Evolutionary conservation across 2,888 invertebrate genomes (phyloP).

Genomic region (Epirrhoe alternata): DNA sequence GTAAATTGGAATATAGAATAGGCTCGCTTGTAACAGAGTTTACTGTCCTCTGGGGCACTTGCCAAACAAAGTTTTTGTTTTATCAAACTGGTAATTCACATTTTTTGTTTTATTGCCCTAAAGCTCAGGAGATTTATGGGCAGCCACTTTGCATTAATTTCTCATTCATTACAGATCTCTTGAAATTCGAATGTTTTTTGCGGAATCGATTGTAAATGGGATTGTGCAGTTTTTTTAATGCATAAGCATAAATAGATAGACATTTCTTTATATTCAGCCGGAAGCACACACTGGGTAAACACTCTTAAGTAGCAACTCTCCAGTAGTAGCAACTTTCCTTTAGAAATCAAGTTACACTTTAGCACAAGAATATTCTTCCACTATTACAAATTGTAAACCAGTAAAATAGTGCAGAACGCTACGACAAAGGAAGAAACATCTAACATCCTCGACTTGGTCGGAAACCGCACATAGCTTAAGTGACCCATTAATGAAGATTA

Average conservation of each 20-base stretch:
- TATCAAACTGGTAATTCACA: constrained; percentile 79
- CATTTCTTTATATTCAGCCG: no score
- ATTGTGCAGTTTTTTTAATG: constrained; percentile 43
- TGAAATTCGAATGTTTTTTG: constrained; percentile 68
- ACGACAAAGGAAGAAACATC: constrained; percentile 52
- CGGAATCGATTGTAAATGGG: constrained; percentile 64
- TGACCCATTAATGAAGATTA: constrained; percentile 81
- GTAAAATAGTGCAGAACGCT: constrained; percentile 62
- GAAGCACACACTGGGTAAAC: no score
- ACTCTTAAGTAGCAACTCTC: no score
- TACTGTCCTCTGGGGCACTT: constrained; percentile 70
- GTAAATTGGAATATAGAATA: constrained; percentile 63
- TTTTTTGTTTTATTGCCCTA: constrained; percentile 81
- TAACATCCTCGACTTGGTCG: constrained; percentile 59
- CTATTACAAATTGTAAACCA: constrained; percentile 37
- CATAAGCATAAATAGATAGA: no score
- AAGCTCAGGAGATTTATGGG: constrained; percentile 79
- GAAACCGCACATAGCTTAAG: constrained; percentile 73
- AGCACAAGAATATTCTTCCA: not conserved
- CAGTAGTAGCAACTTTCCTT: no score
- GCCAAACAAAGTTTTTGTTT: constrained; percentile 80
- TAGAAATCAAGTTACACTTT: no score
- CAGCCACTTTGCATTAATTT: constrained; percentile 81
- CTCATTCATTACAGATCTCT: constrained; percentile 78
- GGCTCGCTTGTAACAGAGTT: constrained; percentile 50